Percentiles rank a stretch among this genome's conserved stretches.
These are phyloP conservation scores for Antedon mediterranea DNA, from an alignment of 53 echinoderm and acorn worm species.

Conservation along the genomic window DNA sequence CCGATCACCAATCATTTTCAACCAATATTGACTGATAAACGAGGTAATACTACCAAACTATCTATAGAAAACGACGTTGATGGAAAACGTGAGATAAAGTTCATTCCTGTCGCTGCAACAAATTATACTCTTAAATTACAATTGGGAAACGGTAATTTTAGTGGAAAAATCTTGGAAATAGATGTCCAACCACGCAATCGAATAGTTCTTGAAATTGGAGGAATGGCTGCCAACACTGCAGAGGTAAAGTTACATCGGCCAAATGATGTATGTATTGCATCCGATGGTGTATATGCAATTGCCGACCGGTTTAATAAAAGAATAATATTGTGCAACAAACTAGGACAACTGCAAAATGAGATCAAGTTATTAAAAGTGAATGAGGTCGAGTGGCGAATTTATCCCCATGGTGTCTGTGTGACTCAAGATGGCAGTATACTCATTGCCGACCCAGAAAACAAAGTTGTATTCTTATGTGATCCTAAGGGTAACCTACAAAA, in stretches of 20 bases:
- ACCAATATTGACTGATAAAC: background rate
- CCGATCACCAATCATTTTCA: background rate
- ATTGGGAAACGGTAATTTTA: background rate
- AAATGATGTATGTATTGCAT: background rate
- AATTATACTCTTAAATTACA: background rate
- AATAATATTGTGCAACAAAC: background rate
- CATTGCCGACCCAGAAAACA: background rate
- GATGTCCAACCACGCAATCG: background rate
- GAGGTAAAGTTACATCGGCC: background rate
- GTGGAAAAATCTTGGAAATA: background rate
- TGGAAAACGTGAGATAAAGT: background rate
- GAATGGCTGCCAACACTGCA: background rate
- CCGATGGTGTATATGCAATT: background rate
- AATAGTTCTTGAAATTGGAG: background rate
- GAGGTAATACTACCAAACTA: background rate
- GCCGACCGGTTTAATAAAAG: background rate
- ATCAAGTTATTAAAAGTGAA: background rate
- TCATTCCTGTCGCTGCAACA: background rate
- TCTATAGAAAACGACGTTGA: background rate
- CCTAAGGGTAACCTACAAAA: background rate
- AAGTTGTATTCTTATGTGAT: background rate
- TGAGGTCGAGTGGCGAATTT: background rate
- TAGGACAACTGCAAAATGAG: background rate
- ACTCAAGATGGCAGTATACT: background rate
- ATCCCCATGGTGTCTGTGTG: background rate